Percentiles rank a stretch among this genome's conserved stretches.
These are phyloP conservation scores for Thecophora atra DNA, from an alignment of 2,888 invertebrate species.

Conservation along the genomic window DNA sequence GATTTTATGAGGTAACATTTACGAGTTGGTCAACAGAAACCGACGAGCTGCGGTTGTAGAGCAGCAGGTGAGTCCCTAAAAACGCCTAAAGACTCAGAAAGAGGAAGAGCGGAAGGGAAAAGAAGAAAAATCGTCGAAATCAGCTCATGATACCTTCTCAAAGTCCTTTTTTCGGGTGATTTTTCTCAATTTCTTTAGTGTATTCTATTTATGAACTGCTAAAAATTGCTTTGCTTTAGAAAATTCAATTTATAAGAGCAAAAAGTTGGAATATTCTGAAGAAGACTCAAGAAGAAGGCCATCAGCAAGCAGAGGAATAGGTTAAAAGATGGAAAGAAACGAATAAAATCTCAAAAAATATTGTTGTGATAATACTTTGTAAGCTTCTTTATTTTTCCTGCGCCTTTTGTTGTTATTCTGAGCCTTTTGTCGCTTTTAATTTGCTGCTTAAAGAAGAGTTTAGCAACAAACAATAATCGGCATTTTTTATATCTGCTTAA, in stretches of 20 bases:
- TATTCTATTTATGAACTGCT: conserved; percentile 6
- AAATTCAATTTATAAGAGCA: conserved; percentile 23
- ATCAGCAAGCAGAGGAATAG: no score
- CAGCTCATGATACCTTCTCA: neutral
- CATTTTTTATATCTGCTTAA: neutral
- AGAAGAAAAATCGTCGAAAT: neutral
- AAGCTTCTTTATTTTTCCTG: neutral
- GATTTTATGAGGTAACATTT: conserved; percentile 20
- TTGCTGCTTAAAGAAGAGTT: neutral
- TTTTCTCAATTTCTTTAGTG: neutral
- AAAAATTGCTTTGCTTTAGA: neutral
- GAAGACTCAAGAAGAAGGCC: neutral
- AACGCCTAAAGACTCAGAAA: neutral
- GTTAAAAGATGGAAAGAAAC: no score
- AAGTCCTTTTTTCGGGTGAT: neutral
- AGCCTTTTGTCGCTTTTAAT: neutral
- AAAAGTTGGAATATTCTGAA: conserved; percentile 25
- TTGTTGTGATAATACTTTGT: no score
- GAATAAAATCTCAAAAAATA: no score
- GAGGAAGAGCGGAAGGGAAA: neutral
- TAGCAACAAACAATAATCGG: no score
- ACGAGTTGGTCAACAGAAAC: conserved; percentile 8
- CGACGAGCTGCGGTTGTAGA: conserved; percentile 5
- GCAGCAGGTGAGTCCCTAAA: neutral
- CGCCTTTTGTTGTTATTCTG: neutral